Conservation (phyloP, 2,888 invertebrate species). For the Metellina segmentata region DNA sequence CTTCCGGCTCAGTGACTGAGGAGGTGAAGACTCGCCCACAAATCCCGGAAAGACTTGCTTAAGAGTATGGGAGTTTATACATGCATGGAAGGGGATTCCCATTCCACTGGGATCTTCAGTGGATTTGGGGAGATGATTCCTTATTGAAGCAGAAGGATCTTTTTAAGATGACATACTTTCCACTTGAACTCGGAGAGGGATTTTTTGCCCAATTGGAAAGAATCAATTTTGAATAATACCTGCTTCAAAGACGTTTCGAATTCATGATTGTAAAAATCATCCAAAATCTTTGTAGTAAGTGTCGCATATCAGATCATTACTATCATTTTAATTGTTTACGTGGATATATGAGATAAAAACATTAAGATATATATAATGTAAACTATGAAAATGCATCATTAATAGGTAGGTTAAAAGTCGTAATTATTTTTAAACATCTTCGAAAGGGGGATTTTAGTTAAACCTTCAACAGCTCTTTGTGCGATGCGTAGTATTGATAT, state of each 20-base stretch:
- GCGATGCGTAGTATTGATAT: too few relatives aligned
- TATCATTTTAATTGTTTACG: not conserved
- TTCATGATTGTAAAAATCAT: not conserved
- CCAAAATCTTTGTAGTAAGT: not conserved
- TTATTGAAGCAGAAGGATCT: not conserved
- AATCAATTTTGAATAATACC: not conserved
- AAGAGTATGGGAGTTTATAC: conserved; percentile 33
- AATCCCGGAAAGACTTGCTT: conserved; percentile 28
- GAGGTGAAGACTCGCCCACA: conserved; percentile 48
- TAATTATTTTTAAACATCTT: too few relatives aligned
- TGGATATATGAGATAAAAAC: too few relatives aligned
- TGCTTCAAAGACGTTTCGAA: not conserved
- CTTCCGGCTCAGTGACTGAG: conserved; percentile 36
- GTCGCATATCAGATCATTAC: not conserved
- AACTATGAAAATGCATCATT: too few relatives aligned
- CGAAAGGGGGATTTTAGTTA: too few relatives aligned
- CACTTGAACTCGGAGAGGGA: not conserved
- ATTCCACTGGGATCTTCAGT: conserved; percentile 20
- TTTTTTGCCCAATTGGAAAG: not conserved
- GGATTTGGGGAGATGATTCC: not conserved
- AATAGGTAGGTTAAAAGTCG: too few relatives aligned
- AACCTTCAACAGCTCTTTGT: too few relatives aligned
- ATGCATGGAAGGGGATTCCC: conserved; percentile 22
- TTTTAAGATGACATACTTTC: too few relatives aligned
- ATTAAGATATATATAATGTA: too few relatives aligned